Percentiles rank a stretch among this genome's conserved stretches.
phyloP scores from a whole-genome alignment of 2,888 invertebrate species.

The Antitype chi region DNA sequence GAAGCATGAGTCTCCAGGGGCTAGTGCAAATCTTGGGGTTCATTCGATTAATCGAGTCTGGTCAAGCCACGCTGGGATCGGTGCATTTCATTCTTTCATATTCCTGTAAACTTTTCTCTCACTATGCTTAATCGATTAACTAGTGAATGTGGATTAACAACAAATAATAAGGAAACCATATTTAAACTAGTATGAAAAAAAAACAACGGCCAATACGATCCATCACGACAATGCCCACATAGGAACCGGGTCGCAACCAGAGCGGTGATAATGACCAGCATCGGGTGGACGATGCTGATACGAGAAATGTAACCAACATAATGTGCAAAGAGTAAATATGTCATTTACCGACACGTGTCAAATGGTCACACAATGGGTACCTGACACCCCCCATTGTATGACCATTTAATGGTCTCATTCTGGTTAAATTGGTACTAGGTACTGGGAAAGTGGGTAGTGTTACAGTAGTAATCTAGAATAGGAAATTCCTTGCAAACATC shows the following conservation, averaged over 20 bases:
- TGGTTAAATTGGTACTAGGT: neutral
- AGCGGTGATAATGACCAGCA: conserved; percentile 57
- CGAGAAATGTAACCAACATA: conserved; percentile 44
- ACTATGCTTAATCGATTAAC: neutral
- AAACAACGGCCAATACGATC: conserved; percentile 52
- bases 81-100: too few species aligned
- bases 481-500: neutral
- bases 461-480: neutral
- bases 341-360: conserved; percentile 47
- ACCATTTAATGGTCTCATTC: conserved; percentile 17
- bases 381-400: conserved; percentile 11
- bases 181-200: neutral
- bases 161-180: too few species aligned
- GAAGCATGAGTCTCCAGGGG: too few species aligned
- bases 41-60: too few species aligned
- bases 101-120: neutral
- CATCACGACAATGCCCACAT: conserved; percentile 36
- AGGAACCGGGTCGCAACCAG: conserved; percentile 63
- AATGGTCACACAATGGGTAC: neutral
- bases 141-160: neutral
- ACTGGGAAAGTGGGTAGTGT: neutral
- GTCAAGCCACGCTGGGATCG: too few species aligned
- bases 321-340: conserved; percentile 51
- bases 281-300: conserved; percentile 52
- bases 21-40: too few species aligned